Conservation (phyloP, 2,888 invertebrate species). For the Synanthedon tipuliformis region DNA sequence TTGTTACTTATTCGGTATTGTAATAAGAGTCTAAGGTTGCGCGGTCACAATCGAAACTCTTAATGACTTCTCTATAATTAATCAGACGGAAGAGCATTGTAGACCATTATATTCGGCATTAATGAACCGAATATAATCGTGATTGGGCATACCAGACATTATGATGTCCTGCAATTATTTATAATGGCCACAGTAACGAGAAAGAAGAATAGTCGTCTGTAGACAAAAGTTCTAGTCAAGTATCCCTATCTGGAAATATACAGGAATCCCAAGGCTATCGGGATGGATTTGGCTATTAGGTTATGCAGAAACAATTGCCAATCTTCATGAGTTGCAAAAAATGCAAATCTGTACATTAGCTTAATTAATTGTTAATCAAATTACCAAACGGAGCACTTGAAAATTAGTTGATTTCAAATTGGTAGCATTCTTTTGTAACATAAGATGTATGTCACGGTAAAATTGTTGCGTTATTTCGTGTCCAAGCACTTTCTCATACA, state of each 20-base stretch:
- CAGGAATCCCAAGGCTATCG: no score
- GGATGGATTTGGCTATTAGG: no score
- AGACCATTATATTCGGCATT: conserved; percentile 18
- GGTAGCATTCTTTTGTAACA: not conserved
- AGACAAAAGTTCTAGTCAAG: no score
- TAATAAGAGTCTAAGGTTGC: conserved; percentile 15
- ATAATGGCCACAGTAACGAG: no score
- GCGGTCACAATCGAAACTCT: conserved; percentile 13
- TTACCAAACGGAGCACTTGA: not conserved
- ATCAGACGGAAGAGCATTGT: conserved; percentile 9
- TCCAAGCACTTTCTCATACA: conserved; percentile 46
- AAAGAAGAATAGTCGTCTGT: no score
- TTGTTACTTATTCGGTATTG: conserved; percentile 5
- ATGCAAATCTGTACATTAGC: not conserved
- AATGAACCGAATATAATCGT: not conserved
- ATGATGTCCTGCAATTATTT: no score
- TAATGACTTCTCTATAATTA: conserved; percentile 2
- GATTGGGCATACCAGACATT: no score
- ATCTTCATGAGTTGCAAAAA: no score
- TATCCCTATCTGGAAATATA: no score
- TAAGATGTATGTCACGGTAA: conserved; percentile 59
- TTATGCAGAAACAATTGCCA: no score
- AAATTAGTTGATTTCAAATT: not conserved
- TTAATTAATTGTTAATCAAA: not conserved
- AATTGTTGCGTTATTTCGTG: conserved; percentile 36